Evolutionary conservation across 2,113 vertebrate genomes (phyloP), one percentile per base, ranked within the genome.

Genomic region (Phaethornis superciliosus): DNA sequence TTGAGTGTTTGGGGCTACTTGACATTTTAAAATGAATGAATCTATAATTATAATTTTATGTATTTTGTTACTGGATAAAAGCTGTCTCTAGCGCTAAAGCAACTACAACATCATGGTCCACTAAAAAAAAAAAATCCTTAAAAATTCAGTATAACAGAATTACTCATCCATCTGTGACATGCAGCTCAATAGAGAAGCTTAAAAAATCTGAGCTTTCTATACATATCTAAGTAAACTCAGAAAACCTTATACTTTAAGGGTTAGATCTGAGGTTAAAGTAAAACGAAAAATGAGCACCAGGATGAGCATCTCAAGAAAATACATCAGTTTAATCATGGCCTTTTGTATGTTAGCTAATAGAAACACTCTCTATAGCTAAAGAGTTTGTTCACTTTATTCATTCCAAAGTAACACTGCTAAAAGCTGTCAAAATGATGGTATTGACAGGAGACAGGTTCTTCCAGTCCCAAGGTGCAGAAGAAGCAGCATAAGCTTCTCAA

Each of bases 1-100:
- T 88, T 80, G 27, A 68, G 18, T 65, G 40, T 60, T 86, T 33
- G 33, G 40, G 33, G 20, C 27, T 64, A 71, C 63, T 64, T 82
- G 75, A 85, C 59, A 69, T 88, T 88, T 96, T 62, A 14, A 80
- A 90, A 72, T 86, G 6, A 77, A 30, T 58, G 40, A 54, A 9
- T 28, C 33, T 55, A 37, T 52, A 47, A 13, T 68, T 79, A 51
- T 4, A 68, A 75, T 70, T 56, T 58, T 82, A 44, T 18, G 32
- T 60, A 26, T 49, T 90, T 90, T 80, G 19, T n/a, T 68, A 60
- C 47, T 70, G 37, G 32, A 85, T 79, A 75, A 71, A 92, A 85
- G 55, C 23, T 35, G 21, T n/a, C 40, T 65, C 19, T 35, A 42
- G 26, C 46, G n/a, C n/a, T 89, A 80, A 86, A 91, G 46, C 42